Conservation (phyloP, 2,113 vertebrate species). For the Poeciliopsis occidentalis region DNA sequence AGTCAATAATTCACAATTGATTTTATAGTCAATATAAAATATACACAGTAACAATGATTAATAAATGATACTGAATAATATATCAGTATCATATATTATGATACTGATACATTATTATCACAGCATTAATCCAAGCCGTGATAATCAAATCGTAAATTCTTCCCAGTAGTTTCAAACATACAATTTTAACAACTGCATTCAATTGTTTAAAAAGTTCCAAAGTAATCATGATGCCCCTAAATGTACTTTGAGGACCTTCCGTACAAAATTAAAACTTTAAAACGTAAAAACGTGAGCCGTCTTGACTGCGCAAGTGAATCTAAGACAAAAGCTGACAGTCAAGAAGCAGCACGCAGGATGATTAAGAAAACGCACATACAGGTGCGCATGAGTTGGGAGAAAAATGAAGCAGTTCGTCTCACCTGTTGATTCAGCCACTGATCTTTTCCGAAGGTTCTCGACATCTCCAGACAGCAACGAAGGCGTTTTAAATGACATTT, state of each 20-base stretch:
- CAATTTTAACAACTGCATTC: background rate
- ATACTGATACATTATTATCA: too few species aligned
- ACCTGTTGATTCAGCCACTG: conserved; percentile 58
- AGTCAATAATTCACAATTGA: background rate
- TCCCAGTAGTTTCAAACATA: too few species aligned
- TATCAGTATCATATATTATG: too few species aligned
- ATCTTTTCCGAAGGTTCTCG: conserved; percentile 51
- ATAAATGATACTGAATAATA: too few species aligned
- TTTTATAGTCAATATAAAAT: background rate
- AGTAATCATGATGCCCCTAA: background rate
- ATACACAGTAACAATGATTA: too few species aligned
- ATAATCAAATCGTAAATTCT: background rate
- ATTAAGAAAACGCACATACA: background rate
- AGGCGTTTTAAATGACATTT: conserved; percentile 49
- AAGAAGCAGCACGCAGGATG: background rate
- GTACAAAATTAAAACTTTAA: background rate
- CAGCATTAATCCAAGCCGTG: background rate
- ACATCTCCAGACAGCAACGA: conserved; percentile 8
- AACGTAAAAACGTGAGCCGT: background rate
- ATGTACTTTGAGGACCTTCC: background rate
- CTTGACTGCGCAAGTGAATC: conserved; percentile 22
- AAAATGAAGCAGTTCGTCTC: conserved; percentile 4
- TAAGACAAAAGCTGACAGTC: background rate
- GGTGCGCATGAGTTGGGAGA: background rate
- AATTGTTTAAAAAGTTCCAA: background rate